Evolutionary conservation across 2,113 vertebrate genomes (phyloP).

Genomic region (Sinocyclocheilus anophthalmus): DNA sequence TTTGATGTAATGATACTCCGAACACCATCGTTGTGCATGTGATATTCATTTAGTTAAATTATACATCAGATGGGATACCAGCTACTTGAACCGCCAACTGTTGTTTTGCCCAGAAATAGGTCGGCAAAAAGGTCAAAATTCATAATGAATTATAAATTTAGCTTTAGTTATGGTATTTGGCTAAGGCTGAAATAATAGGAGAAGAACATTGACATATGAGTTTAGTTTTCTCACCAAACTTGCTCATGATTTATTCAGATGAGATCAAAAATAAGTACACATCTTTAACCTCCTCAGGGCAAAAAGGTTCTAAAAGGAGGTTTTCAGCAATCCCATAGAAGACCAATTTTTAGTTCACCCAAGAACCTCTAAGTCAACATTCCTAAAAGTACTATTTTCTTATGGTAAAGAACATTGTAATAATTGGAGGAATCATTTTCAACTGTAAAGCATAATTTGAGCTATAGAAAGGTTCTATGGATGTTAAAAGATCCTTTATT

Average conservation of each 20-base stretch:
- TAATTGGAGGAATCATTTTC: background rate
- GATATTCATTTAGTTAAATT: background rate
- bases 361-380: too few relatives aligned
- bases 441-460: background rate
- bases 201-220: background rate
- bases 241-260: too few relatives aligned
- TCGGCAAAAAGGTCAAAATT: slow-evolving; percentile 4
- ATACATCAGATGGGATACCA: background rate
- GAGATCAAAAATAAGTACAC: too few relatives aligned
- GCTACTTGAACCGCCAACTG: background rate
- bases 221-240: background rate
- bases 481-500: too few relatives aligned
- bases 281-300: too few relatives aligned
- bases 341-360: too few relatives aligned
- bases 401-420: background rate
- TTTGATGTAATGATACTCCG: background rate
- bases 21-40: background rate
- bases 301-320: too few relatives aligned
- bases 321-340: too few relatives aligned
- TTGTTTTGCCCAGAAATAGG: background rate
- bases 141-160: background rate
- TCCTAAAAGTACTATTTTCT: too few relatives aligned
- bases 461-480: background rate
- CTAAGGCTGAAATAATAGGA: background rate
- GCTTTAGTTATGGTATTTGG: background rate